Conservation (phyloP, 2,797 vertebrate genomes). For the Chanos chanos region DNA sequence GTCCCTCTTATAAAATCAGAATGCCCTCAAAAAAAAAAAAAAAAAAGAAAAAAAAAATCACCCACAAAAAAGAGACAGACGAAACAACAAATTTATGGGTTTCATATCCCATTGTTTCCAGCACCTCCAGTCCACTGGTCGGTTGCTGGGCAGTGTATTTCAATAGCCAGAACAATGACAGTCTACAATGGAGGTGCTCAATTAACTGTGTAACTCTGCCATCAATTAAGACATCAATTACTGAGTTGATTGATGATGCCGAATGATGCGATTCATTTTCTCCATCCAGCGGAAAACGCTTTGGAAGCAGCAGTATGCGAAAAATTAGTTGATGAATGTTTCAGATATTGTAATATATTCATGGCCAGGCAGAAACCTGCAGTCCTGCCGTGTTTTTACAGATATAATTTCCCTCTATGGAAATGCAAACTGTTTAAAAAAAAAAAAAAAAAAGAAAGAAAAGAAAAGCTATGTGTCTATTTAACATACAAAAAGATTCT, state of each 20-base stretch:
- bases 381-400: too few relatives aligned
- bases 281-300: slow-evolving; percentile 85
- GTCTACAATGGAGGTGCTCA: slow-evolving; percentile 84
- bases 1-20: too few relatives aligned
- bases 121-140: slow-evolving; percentile 20
- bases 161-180: slow-evolving; percentile 72
- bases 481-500: too few relatives aligned
- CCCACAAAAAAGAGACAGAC: too few relatives aligned
- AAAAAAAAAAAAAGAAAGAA: too few relatives aligned
- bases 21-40: too few relatives aligned
- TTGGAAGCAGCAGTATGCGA: slow-evolving; percentile 69
- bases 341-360: slow-evolving; percentile 64
- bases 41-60: too few relatives aligned
- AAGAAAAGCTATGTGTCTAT: too few relatives aligned
- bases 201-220: slow-evolving; percentile 88
- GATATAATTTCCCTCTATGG: too few relatives aligned
- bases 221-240: slow-evolving; percentile 93
- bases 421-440: too few relatives aligned
- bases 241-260: slow-evolving; percentile 91
- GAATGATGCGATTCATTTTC: slow-evolving; percentile 90
- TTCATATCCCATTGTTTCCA: slow-evolving; percentile 32
- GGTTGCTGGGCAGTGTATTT: slow-evolving; percentile 54
- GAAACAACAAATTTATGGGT: slow-evolving; percentile 37
- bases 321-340: slow-evolving; percentile 81
- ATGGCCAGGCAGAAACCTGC: slow-evolving; percentile 6